Evolutionary conservation across 2,797 vertebrate species (phyloP).

Genomic region (Sebastes steindachneri): DNA sequence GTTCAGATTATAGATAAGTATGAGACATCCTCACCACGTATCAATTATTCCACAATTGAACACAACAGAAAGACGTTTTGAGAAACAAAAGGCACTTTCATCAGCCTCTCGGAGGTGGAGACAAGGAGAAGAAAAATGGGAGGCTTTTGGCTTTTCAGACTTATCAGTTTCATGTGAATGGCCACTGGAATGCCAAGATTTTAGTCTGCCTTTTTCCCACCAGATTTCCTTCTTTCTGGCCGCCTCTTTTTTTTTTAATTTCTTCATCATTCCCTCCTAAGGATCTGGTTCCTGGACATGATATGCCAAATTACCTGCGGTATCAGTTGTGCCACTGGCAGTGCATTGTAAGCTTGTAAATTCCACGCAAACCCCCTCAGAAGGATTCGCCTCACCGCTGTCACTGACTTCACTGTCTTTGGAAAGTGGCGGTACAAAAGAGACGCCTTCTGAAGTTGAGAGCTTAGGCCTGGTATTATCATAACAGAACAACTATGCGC

Average conservation of each 20-base stretch:
- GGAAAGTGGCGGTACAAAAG: constrained; percentile 67
- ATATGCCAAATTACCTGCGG: constrained; percentile 87
- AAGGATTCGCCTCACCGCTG: constrained; percentile 77
- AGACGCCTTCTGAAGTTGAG: constrained; percentile 74
- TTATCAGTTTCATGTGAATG: constrained; percentile 86
- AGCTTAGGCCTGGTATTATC: constrained; percentile 77
- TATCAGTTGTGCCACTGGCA: constrained; percentile 82
- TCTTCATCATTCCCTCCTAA: constrained; percentile 80
- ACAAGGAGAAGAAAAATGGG: constrained; percentile 75
- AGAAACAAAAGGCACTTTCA: constrained; percentile 79
- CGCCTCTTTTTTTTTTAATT: constrained; percentile 76
- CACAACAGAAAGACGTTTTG: constrained; percentile 63
- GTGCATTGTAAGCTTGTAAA: constrained; percentile 82
- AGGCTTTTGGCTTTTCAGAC: constrained; percentile 79
- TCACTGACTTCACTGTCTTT: constrained; percentile 82
- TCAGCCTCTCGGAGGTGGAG: constrained; percentile 62
- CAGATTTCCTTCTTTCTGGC: constrained; percentile 73
- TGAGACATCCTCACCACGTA: constrained; percentile 62
- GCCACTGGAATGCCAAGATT: constrained; percentile 81
- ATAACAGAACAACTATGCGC: constrained; percentile 72
- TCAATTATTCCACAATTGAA: constrained; percentile 72
- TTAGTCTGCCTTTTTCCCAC: constrained; percentile 87
- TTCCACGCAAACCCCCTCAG: constrained; percentile 75
- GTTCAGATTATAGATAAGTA: constrained; percentile 41
- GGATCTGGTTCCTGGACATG: constrained; percentile 87